A percentile compares a stretch with the other conserved stretches of the same genome.
phyloP scores from a whole-genome alignment of 2,797 vertebrate species.

The Oreonectes daqikongensis region DNA sequence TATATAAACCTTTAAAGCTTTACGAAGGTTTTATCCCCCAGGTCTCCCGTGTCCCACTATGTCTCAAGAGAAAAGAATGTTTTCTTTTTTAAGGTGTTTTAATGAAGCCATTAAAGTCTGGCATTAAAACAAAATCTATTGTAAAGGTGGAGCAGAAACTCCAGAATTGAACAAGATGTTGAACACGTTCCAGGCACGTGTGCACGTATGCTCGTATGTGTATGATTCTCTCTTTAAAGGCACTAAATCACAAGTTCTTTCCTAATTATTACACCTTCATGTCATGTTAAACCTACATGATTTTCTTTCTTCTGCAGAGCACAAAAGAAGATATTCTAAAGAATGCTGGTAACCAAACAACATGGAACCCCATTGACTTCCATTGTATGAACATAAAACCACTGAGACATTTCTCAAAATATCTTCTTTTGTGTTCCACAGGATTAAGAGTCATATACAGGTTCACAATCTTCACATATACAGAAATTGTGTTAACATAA shows the following conservation, averaged over 20 bases:
- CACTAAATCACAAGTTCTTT: slow-evolving; percentile 47
- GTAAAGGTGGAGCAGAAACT: slow-evolving; percentile 49
- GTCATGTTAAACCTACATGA: no score
- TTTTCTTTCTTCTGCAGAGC: no score
- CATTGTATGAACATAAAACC: no score
- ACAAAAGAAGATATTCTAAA: no score
- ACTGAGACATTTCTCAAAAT: no score
- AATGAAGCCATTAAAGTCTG: slow-evolving; percentile 63
- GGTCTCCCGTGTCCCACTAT: slow-evolving; percentile 4
- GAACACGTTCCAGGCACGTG: slow-evolving; percentile 53
- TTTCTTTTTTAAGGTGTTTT: slow-evolving; percentile 47
- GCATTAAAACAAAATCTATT: slow-evolving; percentile 56
- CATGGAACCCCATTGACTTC: no score
- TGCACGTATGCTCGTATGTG: slow-evolving; percentile 13
- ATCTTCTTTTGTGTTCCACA: no score
- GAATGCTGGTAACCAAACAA: no score
- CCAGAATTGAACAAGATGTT: slow-evolving; percentile 47
- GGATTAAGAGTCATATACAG: no score
- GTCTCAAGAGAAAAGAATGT: slow-evolving; percentile 57
- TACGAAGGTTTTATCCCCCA: slow-evolving; percentile 38
- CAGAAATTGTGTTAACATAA: no score
- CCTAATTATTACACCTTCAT: no score
- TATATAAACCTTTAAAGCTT: slow-evolving; percentile 33
- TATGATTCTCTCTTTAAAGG: slow-evolving; percentile 45
- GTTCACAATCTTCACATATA: no score